Evolutionary conservation across 2,113 vertebrate genomes (phyloP).

Genomic region (Nothocercus nigrocapillus): DNA sequence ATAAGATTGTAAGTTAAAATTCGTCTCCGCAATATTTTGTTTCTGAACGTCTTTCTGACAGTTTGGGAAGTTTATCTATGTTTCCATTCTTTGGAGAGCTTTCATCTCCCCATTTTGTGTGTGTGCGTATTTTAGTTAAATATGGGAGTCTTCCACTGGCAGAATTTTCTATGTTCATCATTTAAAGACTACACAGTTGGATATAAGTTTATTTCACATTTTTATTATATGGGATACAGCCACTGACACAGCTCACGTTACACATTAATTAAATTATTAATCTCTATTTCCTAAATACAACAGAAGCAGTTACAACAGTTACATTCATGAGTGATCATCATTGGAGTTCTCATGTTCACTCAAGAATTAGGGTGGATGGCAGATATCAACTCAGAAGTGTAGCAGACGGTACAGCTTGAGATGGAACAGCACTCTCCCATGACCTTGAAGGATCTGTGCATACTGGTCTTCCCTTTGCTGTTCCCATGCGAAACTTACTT

Average conservation of each 20-base stretch:
- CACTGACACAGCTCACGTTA: not conserved
- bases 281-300: not conserved
- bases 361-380: not conserved
- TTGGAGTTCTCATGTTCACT: not conserved
- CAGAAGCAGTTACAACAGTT: not conserved
- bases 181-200: not conserved
- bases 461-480: too few relatives aligned
- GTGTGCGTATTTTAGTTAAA: not conserved
- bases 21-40: not conserved
- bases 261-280: not conserved
- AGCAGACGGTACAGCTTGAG: too few relatives aligned
- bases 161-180: not conserved
- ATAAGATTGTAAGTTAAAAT: not conserved
- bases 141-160: conserved; percentile 27
- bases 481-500: too few relatives aligned
- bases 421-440: too few relatives aligned
- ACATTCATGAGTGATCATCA: not conserved
- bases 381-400: not conserved
- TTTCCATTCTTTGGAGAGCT: not conserved
- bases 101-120: not conserved
- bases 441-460: too few relatives aligned
- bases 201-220: not conserved
- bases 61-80: not conserved
- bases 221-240: not conserved
- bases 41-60: not conserved